Percentiles rank a stretch among this genome's conserved stretches.
Conservation (phyloP, 1,140 invertebrate genomes). For the Hypothenemus hampei region DNA sequence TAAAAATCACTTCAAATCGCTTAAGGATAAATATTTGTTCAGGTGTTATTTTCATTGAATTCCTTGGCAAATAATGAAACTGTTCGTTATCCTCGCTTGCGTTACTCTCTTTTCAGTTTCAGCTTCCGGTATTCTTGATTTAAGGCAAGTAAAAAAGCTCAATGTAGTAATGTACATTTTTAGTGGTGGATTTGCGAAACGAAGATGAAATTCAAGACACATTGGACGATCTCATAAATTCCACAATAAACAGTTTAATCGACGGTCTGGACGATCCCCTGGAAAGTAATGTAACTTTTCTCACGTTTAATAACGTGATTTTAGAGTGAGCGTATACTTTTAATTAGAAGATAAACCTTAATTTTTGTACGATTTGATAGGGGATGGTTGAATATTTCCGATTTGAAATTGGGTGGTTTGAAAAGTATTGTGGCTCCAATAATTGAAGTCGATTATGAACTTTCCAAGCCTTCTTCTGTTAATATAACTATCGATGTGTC, state of each 20-base stretch:
- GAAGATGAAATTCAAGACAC: not conserved
- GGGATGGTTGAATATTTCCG: not conserved
- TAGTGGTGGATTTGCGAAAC: no score
- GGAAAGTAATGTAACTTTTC: not conserved
- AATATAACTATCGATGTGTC: not conserved
- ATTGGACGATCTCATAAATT: constrained; percentile 8
- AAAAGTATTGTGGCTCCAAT: not conserved
- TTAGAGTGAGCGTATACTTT: constrained; percentile 7
- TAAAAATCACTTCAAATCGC: no score
- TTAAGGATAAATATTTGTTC: no score
- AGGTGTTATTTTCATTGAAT: no score
- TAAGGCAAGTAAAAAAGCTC: no score
- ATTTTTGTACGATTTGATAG: constrained; percentile 2
- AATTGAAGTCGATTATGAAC: constrained; percentile 2
- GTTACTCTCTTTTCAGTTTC: no score
- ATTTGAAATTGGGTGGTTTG: not conserved
- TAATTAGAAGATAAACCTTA: no score
- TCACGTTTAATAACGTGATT: not conserved
- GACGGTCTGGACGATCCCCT: constrained; percentile 6
- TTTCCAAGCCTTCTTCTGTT: not conserved
- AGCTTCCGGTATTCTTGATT: no score
- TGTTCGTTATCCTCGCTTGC: no score
- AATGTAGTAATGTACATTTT: no score
- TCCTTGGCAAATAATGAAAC: no score
- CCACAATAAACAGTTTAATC: constrained; percentile 6